Evolutionary conservation across 2,888 invertebrate species (phyloP).

Genomic region (Amphipyra berbera): DNA sequence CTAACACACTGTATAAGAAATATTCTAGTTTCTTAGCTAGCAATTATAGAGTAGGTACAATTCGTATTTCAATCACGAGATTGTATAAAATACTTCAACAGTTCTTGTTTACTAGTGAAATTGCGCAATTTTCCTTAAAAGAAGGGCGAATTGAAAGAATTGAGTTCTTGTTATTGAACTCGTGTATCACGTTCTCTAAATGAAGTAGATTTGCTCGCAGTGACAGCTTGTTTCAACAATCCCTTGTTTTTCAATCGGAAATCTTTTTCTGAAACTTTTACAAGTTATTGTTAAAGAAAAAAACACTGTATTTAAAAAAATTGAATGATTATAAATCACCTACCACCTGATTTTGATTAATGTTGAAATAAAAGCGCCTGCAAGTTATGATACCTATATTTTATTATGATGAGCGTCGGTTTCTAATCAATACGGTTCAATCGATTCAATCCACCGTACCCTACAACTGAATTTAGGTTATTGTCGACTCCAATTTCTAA

Average conservation of each 20-base stretch:
- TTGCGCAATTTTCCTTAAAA: slow-evolving; percentile 32
- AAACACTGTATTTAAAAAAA: neutral
- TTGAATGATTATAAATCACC: neutral
- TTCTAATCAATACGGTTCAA: too few relatives aligned
- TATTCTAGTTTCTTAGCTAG: neutral
- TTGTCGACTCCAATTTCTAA: too few relatives aligned
- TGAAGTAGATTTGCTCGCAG: slow-evolving; percentile 45
- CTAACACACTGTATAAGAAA: neutral
- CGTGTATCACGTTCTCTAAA: slow-evolving; percentile 42
- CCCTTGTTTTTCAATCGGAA: slow-evolving; percentile 28
- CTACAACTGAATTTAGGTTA: too few relatives aligned
- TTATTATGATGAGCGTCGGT: too few relatives aligned
- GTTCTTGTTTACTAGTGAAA: slow-evolving; percentile 10
- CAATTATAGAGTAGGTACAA: neutral
- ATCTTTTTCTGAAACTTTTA: slow-evolving; percentile 23
- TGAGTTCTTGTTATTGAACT: slow-evolving; percentile 41
- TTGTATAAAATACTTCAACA: slow-evolving; percentile 8
- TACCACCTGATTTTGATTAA: too few relatives aligned
- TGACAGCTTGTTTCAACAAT: slow-evolving; percentile 27
- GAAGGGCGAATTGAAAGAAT: slow-evolving; percentile 20
- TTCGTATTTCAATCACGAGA: slow-evolving; percentile 34
- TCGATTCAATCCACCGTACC: too few relatives aligned
- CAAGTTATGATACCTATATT: too few relatives aligned
- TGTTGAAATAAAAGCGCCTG: too few relatives aligned
- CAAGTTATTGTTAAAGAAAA: neutral